phyloP scores from a whole-genome alignment of 2,113 vertebrate species.

The Aptenodytes patagonicus region DNA sequence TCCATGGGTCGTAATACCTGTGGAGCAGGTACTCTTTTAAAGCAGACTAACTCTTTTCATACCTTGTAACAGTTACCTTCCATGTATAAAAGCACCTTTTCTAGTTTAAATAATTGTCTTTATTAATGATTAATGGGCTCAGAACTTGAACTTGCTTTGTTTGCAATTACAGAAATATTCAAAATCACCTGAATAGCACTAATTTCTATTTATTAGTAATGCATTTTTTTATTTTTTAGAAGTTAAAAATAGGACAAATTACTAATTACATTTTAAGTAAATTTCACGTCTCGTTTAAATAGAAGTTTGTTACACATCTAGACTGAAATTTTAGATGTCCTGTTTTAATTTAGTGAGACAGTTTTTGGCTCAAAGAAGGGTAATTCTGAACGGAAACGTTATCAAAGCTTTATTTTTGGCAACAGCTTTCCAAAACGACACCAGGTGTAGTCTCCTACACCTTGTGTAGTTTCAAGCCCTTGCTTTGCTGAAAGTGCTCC shows the following conservation, averaged over 20 bases:
- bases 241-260: not conserved
- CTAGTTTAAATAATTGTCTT: not conserved
- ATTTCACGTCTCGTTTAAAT: not conserved
- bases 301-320: not conserved
- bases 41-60: not conserved
- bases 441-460: not conserved
- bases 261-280: not conserved
- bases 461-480: not conserved
- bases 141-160: not conserved
- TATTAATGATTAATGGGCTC: not conserved
- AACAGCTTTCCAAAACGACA: not conserved
- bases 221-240: not conserved
- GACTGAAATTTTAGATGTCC: not conserved
- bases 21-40: not conserved
- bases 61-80: not conserved
- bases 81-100: not conserved
- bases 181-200: not conserved
- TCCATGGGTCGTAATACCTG: not conserved
- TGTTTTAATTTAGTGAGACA: not conserved
- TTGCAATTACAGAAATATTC: not conserved
- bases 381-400: not conserved
- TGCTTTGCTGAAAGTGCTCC: not conserved
- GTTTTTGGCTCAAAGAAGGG: not conserved
- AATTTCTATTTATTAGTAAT: not conserved
- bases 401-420: slow-evolving; percentile 7